Percentiles rank a stretch among this genome's conserved stretches.
phyloP scores from a whole-genome alignment of 2,797 vertebrate species.

The Megalops cyprinoides region DNA sequence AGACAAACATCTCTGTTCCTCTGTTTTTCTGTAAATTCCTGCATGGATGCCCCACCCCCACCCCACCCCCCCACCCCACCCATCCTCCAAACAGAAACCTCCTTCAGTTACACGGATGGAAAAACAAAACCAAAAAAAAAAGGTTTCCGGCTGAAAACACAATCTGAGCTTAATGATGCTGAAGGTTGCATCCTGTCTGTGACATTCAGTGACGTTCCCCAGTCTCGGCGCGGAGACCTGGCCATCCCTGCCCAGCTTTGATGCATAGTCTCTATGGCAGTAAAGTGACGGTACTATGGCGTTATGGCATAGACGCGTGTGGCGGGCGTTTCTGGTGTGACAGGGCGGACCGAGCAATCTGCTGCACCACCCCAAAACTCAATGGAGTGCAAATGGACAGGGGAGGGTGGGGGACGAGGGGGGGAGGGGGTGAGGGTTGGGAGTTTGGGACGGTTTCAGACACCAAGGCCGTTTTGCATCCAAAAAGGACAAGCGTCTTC shows the following conservation, averaged over 20 bases:
- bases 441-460: slow-evolving; percentile 11
- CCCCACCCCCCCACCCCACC: slow-evolving; percentile 9
- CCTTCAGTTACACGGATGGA: slow-evolving; percentile 18
- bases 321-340: not conserved
- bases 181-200: slow-evolving; percentile 57
- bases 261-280: slow-evolving; percentile 70
- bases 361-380: slow-evolving; percentile 19
- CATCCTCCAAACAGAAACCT: not conserved
- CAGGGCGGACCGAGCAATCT: slow-evolving; percentile 3
- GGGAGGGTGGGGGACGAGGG: slow-evolving; percentile 27
- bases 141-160: not conserved
- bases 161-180: slow-evolving; percentile 7
- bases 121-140: slow-evolving; percentile 33
- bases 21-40: slow-evolving; percentile 26
- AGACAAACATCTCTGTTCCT: slow-evolving; percentile 31
- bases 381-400: slow-evolving; percentile 15
- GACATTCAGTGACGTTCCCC: slow-evolving; percentile 70
- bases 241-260: slow-evolving; percentile 52
- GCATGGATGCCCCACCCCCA: slow-evolving; percentile 30
- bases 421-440: too few relatives aligned
- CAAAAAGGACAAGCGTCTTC: slow-evolving; percentile 25
- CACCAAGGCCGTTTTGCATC: slow-evolving; percentile 17
- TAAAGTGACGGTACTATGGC: slow-evolving; percentile 38
- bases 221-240: slow-evolving; percentile 44
- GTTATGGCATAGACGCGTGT: slow-evolving; percentile 27